Percentiles rank a stretch among this genome's conserved stretches.
These are phyloP conservation scores for Propithecus deckenii DNA, from an alignment of 2,797 vertebrate genomes.

Conservation along the genomic window DNA sequence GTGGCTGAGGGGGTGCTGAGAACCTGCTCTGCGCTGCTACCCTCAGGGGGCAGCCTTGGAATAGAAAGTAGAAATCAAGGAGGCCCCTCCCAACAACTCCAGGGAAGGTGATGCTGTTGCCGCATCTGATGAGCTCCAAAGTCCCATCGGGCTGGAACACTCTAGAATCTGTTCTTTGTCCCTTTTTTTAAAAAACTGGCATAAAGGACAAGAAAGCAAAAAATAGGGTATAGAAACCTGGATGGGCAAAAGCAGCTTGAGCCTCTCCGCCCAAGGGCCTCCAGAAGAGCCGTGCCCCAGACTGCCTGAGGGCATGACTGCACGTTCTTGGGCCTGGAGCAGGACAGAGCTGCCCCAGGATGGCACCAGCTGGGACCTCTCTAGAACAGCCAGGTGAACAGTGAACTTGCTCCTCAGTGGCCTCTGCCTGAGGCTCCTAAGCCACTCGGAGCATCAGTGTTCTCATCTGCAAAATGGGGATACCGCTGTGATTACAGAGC, in stretches of 20 bases:
- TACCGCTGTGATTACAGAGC: not conserved
- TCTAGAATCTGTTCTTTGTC: not conserved
- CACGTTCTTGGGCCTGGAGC: not conserved
- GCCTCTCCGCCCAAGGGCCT: not conserved
- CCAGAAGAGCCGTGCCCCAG: not conserved
- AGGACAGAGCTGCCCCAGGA: not conserved
- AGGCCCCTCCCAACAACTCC: not conserved
- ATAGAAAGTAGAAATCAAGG: not conserved
- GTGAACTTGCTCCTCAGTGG: not conserved
- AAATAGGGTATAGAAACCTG: not conserved
- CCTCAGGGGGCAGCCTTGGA: not conserved
- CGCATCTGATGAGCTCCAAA: not conserved
- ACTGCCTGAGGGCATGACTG: not conserved
- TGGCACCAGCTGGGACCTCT: not conserved
- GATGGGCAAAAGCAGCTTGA: not conserved
- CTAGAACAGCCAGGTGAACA: not conserved
- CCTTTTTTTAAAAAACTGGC: not conserved
- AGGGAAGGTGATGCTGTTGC: not conserved
- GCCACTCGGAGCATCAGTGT: no score
- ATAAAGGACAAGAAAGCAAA: not conserved
- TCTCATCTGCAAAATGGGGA: not conserved
- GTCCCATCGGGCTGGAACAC: not conserved
- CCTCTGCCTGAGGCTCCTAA: not conserved
- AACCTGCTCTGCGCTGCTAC: not conserved
- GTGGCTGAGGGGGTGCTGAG: not conserved